Conservation (phyloP, 2,113 vertebrate genomes). For the Promerops cafer region DNA sequence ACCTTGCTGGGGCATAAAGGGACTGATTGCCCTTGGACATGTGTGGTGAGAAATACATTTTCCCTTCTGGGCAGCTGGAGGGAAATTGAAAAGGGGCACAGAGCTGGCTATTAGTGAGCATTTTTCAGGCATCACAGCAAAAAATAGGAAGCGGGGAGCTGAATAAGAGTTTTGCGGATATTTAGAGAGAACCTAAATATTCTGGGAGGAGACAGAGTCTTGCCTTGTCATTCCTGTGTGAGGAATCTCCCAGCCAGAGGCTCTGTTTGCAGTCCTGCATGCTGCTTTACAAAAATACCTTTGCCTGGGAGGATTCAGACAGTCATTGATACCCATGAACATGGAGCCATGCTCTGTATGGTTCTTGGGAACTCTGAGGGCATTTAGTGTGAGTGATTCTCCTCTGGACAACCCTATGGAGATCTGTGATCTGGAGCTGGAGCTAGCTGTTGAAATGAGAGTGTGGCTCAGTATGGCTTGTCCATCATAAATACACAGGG, state of each 20-base stretch:
- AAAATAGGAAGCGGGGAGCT: background rate
- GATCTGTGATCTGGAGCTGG: background rate
- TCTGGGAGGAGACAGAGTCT: background rate
- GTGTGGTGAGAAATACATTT: background rate
- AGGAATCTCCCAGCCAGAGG: background rate
- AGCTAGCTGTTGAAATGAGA: background rate
- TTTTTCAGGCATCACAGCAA: background rate
- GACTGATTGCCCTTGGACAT: background rate
- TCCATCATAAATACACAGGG: background rate
- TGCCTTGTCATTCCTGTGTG: background rate
- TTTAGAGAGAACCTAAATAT: background rate
- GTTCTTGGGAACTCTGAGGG: background rate
- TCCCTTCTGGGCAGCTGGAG: background rate
- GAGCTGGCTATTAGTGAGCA: background rate
- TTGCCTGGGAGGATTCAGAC: background rate
- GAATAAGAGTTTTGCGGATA: background rate
- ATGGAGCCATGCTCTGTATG: background rate
- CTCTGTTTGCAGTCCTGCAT: background rate
- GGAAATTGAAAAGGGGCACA: background rate
- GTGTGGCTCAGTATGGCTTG: accelerated
- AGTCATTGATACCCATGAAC: background rate
- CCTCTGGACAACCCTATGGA: background rate
- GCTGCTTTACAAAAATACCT: background rate
- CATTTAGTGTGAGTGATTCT: background rate
- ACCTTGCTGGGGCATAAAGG: background rate